Evolutionary conservation across 2,113 vertebrate genomes (phyloP).

Genomic region (Malurus elegans): DNA sequence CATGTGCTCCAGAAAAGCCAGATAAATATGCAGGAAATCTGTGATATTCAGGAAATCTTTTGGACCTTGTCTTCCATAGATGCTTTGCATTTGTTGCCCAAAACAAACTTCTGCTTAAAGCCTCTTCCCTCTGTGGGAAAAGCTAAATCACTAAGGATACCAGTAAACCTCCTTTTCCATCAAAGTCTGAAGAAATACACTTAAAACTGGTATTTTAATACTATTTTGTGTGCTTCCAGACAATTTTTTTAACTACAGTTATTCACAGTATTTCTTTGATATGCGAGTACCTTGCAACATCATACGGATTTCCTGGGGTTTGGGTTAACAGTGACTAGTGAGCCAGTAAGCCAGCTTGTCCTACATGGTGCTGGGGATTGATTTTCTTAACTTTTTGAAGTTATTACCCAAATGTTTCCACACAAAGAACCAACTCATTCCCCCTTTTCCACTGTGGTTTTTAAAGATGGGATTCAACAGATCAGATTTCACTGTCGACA

Average conservation of each 20-base stretch:
- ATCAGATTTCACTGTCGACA: not conserved
- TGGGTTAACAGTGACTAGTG: not conserved
- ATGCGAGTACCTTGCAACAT: not conserved
- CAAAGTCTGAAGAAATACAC: not conserved
- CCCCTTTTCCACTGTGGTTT: not conserved
- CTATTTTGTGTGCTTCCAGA: not conserved
- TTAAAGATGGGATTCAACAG: not conserved
- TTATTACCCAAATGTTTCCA: not conserved
- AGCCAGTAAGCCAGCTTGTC: not conserved
- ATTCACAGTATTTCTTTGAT: not conserved
- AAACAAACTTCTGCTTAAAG: not conserved
- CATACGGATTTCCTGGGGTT: not conserved
- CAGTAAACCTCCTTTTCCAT: not conserved
- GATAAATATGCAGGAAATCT: not conserved
- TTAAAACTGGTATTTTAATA: not conserved
- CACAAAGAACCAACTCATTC: not conserved
- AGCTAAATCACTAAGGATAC: not conserved
- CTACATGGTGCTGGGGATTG: not conserved
- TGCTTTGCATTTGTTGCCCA: not conserved
- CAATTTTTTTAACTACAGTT: not conserved
- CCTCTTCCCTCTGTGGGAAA: not conserved
- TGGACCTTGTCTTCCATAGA: not conserved
- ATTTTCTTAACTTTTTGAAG: not conserved
- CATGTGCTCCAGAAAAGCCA: not conserved
- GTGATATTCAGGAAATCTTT: not conserved